Percentiles rank a stretch among this genome's conserved stretches.
These are phyloP conservation scores for Drosophila orena DNA, from an alignment of 1,140 invertebrate genomes.

Conservation along the genomic window DNA sequence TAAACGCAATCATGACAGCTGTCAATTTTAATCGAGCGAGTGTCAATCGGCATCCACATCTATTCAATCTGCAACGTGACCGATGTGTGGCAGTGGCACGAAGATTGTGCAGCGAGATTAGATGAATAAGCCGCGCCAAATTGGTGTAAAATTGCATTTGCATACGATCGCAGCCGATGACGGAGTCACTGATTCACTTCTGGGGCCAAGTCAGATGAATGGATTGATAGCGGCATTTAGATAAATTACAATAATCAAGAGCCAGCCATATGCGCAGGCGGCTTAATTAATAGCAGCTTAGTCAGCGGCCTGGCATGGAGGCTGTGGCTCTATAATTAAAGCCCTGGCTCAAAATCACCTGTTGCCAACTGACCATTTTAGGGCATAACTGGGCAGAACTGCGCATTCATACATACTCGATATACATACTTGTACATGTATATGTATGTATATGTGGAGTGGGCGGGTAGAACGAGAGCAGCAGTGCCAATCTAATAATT, in stretches of 20 bases:
- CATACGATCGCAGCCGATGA: slow-evolving; percentile 45
- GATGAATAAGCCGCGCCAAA: slow-evolving; percentile 65
- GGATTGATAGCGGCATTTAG: slow-evolving; percentile 70
- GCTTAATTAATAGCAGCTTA: slow-evolving; percentile 74
- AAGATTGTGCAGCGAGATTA: slow-evolving; percentile 62
- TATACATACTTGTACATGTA: not conserved
- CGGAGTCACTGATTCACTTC: slow-evolving; percentile 52
- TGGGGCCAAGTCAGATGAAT: slow-evolving; percentile 11
- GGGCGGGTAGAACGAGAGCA: slow-evolving; percentile 35
- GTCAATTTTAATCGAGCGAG: slow-evolving; percentile 77
- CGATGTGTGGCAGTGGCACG: slow-evolving; percentile 47
- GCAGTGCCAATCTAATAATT: slow-evolving; percentile 71
- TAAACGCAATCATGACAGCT: slow-evolving; percentile 80
- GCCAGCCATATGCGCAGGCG: slow-evolving; percentile 71
- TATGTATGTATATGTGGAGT: not conserved
- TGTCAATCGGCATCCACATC: slow-evolving; percentile 54
- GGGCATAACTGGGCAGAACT: slow-evolving; percentile 31
- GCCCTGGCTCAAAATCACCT: slow-evolving; percentile 4
- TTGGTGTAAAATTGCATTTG: slow-evolving; percentile 69
- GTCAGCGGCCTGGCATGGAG: slow-evolving; percentile 14
- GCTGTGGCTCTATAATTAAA: slow-evolving; percentile 53
- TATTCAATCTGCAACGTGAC: slow-evolving; percentile 57
- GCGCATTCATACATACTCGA: not conserved
- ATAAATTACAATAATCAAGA: slow-evolving; percentile 79
- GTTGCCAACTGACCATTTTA: slow-evolving; percentile 64